Percentiles rank a stretch among this genome's conserved stretches.
Conservation (phyloP, 2,888 invertebrate species). For the Coelinius sp. region DNA sequence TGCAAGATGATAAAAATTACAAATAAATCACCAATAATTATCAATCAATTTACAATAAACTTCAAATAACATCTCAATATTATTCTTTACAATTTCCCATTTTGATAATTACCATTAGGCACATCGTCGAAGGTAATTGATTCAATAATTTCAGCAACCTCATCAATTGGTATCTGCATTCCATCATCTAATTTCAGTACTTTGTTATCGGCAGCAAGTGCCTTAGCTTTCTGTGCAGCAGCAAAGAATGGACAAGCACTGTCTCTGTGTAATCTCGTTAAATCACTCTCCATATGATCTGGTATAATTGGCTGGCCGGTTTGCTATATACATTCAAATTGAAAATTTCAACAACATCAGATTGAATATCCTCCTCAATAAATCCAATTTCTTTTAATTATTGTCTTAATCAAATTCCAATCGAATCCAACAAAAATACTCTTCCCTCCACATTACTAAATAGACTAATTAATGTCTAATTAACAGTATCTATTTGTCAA, state of each 20-base stretch:
- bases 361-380: neutral
- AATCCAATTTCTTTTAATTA: neutral
- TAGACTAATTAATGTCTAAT: neutral
- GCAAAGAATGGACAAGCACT: conserved; percentile 61
- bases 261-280: conserved; percentile 60
- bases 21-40: neutral
- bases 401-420: neutral
- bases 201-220: conserved; percentile 56
- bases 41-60: neutral
- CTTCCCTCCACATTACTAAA: neutral
- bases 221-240: conserved; percentile 59
- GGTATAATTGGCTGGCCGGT: conserved; percentile 54
- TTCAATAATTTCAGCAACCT: conserved; percentile 70
- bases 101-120: conserved; percentile 67
- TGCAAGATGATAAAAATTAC: conserved; percentile 1
- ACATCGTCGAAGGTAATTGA: conserved; percentile 73
- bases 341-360: conserved; percentile 35
- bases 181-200: conserved; percentile 65
- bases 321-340: conserved; percentile 48
- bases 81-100: neutral
- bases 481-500: too few relatives aligned
- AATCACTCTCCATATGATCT: conserved; percentile 59
- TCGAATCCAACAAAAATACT: neutral
- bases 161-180: conserved; percentile 66
- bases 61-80: neutral